Evolutionary conservation across 2,888 invertebrate genomes (phyloP), one percentile per base, ranked within the genome.

Genomic region (Tribolium freemani): DNA sequence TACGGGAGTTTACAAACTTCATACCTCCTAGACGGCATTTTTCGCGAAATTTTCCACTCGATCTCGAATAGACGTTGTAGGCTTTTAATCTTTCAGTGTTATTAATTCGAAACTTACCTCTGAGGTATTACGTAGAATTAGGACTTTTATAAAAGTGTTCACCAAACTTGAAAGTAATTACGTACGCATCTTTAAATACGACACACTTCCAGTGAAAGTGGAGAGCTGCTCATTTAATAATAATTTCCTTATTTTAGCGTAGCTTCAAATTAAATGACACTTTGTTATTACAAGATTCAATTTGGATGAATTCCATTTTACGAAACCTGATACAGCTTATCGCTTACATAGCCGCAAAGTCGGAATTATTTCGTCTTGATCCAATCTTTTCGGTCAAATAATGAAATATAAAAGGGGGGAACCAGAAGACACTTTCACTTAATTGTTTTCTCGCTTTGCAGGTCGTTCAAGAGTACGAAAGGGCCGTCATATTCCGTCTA

Each of bases 381-480:
- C 38, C 38, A 8, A 38, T 38, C 38, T 8, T 9, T 10, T 53
- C 53, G 56, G 31, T 56, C 56, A 13, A 13, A 10, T 16, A 16
- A 16, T 31, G 56, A 38, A 56, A 26, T 31, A 56, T 6, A 4
- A 56, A 53, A 56, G 31, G 56, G 13, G 56, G 13, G 11, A 30
- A 56, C 30, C 16, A 16, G 16, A 16, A 16, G 16, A 16, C 16
- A 16, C 16, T 16, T 16, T 16, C 16, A 16, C 1, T 56, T 57
- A 44, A 57, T 30, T 57, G 57, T 38, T 20, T 10, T 45, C 5
- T 48, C 50, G 51, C 8, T 64, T 73, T 81, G 9, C 82, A 97
- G 97, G 97, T 98, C 45, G 97, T 98, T 1, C 96, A 96, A 84
- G 97, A 98, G 84, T 98, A 98, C 85, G 97, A 98, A 86, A 89